A percentile compares a stretch with the other conserved stretches of the same genome.
phyloP scores from a whole-genome alignment of 1,140 invertebrate species.

The Trypoxylus dichotomus region DNA sequence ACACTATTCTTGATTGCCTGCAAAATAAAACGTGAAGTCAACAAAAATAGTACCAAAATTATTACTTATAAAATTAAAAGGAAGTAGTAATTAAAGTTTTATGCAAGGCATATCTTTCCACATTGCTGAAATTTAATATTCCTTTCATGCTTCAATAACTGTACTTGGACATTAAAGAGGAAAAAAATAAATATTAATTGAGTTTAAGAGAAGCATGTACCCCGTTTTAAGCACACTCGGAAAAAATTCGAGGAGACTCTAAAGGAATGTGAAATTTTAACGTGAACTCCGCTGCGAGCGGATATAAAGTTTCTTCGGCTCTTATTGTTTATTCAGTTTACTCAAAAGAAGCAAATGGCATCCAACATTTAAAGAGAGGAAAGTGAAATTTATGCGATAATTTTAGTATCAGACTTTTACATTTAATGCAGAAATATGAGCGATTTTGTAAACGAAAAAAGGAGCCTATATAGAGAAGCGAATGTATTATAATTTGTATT shows the following conservation, averaged over 20 bases:
- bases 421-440: too few relatives aligned
- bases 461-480: too few relatives aligned
- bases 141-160: neutral
- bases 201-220: neutral
- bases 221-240: neutral
- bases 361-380: neutral
- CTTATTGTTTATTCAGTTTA: neutral
- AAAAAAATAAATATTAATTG: conserved; percentile 7
- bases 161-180: neutral
- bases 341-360: too few relatives aligned
- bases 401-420: too few relatives aligned
- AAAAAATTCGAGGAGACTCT: neutral
- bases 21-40: too few relatives aligned
- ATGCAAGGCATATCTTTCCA: neutral
- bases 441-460: too few relatives aligned
- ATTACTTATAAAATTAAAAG: too few relatives aligned
- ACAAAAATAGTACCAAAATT: too few relatives aligned
- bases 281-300: neutral
- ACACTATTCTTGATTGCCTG: too few relatives aligned
- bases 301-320: neutral
- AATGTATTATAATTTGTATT: too few relatives aligned
- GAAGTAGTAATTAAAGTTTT: too few relatives aligned
- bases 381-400: neutral
- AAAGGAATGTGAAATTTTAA: neutral
- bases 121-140: neutral